Evolutionary conservation across 2,113 vertebrate species (phyloP).

Genomic region (Calyptomena viridis): DNA sequence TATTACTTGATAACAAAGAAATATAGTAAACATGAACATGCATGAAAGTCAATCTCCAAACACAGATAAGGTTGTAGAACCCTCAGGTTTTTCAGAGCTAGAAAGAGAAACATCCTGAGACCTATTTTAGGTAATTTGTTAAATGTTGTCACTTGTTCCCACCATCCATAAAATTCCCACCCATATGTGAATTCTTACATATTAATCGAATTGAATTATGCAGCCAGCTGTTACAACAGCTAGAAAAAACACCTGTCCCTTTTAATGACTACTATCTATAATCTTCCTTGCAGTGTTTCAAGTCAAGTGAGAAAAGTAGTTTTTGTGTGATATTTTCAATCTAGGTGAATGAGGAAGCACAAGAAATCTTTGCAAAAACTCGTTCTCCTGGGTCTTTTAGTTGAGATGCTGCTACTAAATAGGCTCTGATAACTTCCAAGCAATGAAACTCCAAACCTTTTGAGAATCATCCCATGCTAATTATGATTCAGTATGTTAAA

Average conservation of each 20-base stretch:
- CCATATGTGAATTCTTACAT: constrained; percentile 40
- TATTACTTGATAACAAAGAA: not conserved
- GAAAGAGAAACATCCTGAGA: constrained; percentile 1
- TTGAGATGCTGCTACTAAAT: not conserved
- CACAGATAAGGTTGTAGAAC: not conserved
- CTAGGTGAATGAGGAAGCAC: not conserved
- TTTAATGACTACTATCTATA: constrained; percentile 54
- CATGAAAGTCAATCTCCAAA: not conserved
- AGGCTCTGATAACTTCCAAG: not conserved
- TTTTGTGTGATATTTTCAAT: not conserved
- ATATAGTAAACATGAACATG: not conserved
- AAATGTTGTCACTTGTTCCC: constrained; percentile 37
- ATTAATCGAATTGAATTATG: constrained; percentile 39
- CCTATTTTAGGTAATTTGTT: constrained; percentile 28
- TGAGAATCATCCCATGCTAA: not conserved
- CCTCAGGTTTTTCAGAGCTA: not conserved
- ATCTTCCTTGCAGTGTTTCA: not conserved
- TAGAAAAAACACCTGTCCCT: constrained; percentile 54
- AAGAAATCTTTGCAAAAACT: not conserved
- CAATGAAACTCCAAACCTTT: not conserved
- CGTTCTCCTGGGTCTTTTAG: not conserved
- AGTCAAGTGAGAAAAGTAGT: not conserved
- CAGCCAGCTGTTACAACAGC: constrained; percentile 51
- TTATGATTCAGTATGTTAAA: not conserved
- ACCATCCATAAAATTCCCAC: constrained; percentile 31